Evolutionary conservation across 2,888 invertebrate species (phyloP).

Genomic region (Leptarthrus brevirostris): DNA sequence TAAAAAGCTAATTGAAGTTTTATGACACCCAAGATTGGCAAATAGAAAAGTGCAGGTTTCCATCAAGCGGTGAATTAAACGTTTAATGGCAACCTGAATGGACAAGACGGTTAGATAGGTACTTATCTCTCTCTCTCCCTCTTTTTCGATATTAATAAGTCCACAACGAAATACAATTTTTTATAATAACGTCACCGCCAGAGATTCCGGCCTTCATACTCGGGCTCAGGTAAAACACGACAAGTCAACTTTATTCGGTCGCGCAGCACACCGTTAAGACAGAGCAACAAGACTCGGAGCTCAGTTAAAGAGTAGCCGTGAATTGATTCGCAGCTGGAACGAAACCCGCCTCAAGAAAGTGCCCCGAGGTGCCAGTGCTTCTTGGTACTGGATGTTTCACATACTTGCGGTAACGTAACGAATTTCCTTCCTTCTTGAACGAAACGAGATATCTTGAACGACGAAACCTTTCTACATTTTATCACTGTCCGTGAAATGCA

Average conservation of each 20-base stretch:
- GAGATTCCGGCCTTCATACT: not conserved
- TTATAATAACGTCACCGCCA: conserved; percentile 5
- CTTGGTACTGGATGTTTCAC: not conserved
- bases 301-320: conserved; percentile 38
- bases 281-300: not conserved
- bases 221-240: not conserved
- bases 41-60: too few relatives aligned
- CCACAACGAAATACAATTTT: not conserved
- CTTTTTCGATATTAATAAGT: not conserved
- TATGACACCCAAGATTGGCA: too few relatives aligned
- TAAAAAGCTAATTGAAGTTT: too few relatives aligned
- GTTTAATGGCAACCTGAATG: too few relatives aligned
- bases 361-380: not conserved
- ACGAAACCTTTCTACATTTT: conserved; percentile 21
- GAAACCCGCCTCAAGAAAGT: conserved; percentile 1
- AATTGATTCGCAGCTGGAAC: conserved; percentile 13
- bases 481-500: conserved; percentile 15
- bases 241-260: not conserved
- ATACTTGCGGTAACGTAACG: not conserved
- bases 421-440: conserved; percentile 2
- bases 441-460: conserved; percentile 1
- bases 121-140: too few relatives aligned
- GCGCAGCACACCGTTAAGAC: not conserved
- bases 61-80: too few relatives aligned
- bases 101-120: too few relatives aligned